Conservation (phyloP, 2,888 invertebrate species). For the Mesorhabditis spiculigera region DNA sequence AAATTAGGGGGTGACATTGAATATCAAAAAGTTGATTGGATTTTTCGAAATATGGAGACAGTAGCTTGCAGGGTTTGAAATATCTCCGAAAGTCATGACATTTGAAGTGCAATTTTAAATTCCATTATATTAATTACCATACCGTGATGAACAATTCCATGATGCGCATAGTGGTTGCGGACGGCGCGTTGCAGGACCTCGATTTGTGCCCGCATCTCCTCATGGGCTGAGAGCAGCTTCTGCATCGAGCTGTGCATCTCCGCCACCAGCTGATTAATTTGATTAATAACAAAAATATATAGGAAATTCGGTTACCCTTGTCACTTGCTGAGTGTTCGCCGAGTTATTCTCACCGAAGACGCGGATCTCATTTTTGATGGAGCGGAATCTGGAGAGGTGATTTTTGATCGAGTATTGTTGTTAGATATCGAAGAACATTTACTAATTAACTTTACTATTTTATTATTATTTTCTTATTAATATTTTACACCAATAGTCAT, state of each 20-base stretch:
- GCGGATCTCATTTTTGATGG: conserved; percentile 56
- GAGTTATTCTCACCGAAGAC: conserved; percentile 51
- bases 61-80: too few species aligned
- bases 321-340: conserved; percentile 52
- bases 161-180: conserved; percentile 47
- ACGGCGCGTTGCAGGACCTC: conserved; percentile 56
- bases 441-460: too few species aligned
- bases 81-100: too few species aligned
- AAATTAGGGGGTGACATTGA: too few species aligned
- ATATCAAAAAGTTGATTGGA: too few species aligned
- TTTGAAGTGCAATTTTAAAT: too few species aligned
- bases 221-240: conserved; percentile 47
- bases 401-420: too few species aligned
- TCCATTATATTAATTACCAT: not conserved
- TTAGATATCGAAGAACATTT: too few species aligned
- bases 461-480: too few species aligned
- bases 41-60: too few species aligned
- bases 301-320: conserved; percentile 22
- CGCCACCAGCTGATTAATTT: conserved; percentile 39
- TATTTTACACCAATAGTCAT: not conserved
- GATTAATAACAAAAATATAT: not conserved
- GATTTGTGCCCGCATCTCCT: conserved; percentile 56
- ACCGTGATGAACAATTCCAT: conserved; percentile 6
- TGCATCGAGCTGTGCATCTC: conserved; percentile 58
- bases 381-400: conserved; percentile 43